These are phyloP conservation scores for Coryphaenoides rupestris DNA, from an alignment of 2,113 vertebrate genomes.

Conservation along the genomic window DNA sequence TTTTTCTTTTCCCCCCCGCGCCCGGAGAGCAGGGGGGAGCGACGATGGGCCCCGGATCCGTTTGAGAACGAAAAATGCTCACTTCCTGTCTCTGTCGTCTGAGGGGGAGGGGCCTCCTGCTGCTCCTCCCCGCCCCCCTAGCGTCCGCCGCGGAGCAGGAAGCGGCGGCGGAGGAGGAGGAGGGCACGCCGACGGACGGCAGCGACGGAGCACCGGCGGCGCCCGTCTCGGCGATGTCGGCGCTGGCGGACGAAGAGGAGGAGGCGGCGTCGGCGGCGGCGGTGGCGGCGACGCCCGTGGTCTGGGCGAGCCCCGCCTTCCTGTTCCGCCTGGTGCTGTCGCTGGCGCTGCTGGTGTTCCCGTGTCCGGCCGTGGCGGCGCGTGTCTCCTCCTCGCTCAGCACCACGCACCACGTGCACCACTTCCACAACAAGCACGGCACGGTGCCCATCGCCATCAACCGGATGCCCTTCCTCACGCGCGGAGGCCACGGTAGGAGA, in stretches of 20 bases:
- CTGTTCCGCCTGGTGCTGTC: conserved; percentile 73
- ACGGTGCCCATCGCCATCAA: conserved; percentile 94
- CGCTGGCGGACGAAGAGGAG: conserved; percentile 36
- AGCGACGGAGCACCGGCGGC: conserved; percentile 38
- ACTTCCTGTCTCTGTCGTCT: conserved; percentile 68
- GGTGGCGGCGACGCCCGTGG: conserved; percentile 46
- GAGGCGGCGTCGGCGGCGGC: conserved; percentile 57
- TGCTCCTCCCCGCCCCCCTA: conserved; percentile 43
- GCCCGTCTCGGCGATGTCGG: conserved; percentile 58
- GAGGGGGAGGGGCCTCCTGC: conserved; percentile 66
- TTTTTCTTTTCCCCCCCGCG: conserved; percentile 20
- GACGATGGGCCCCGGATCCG: conserved; percentile 68
- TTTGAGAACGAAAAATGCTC: conserved; percentile 66
- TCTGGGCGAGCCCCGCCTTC: conserved; percentile 67
- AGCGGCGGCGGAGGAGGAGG: conserved; percentile 43
- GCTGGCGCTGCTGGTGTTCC: conserved; percentile 70
- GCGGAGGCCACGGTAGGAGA: conserved; percentile 87
- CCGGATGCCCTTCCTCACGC: conserved; percentile 90
- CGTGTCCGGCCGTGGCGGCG: conserved; percentile 76
- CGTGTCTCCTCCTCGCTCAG: conserved; percentile 91
- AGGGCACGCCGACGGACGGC: conserved; percentile 53
- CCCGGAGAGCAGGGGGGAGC: conserved; percentile 62
- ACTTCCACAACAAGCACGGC: conserved; percentile 93
- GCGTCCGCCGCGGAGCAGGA: conserved; percentile 57
- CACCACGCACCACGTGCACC: conserved; percentile 91